Evolutionary conservation across 2,797 vertebrate species (phyloP).

Genomic region (Acridotheres tristis): DNA sequence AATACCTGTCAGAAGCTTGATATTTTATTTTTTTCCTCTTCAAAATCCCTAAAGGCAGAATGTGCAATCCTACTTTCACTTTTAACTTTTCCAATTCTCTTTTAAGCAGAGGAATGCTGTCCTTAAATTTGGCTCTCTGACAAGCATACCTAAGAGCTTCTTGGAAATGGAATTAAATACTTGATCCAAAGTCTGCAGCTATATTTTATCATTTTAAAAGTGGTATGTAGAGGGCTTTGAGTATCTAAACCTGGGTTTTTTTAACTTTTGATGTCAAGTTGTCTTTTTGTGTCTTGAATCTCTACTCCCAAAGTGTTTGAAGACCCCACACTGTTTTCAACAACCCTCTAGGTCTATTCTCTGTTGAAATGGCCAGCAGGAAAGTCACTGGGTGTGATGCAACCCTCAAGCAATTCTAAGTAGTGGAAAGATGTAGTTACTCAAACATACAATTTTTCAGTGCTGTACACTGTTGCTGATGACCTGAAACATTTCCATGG

Average conservation of each 20-base stretch:
- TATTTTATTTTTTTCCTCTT: background rate
- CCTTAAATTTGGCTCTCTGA: background rate
- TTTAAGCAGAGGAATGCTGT: background rate
- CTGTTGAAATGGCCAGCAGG: background rate
- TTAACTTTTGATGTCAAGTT: background rate
- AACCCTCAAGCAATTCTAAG: background rate
- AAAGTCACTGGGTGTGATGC: background rate
- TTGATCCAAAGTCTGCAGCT: background rate
- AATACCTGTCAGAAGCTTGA: background rate
- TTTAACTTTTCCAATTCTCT: background rate
- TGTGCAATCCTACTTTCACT: background rate
- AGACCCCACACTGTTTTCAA: background rate
- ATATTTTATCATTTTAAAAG: background rate
- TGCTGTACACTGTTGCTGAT: background rate
- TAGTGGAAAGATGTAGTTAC: background rate
- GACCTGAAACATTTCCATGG: background rate
- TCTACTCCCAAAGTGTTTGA: background rate
- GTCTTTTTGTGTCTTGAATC: background rate
- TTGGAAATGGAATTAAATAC: background rate
- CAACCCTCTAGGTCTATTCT: background rate
- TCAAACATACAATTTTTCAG: background rate
- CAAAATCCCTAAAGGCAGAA: background rate
- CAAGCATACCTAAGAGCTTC: background rate
- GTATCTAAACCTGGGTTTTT: background rate
- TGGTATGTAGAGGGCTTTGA: background rate